phyloP scores from a whole-genome alignment of 2,888 invertebrate genomes.

The Mamestra brassicae region DNA sequence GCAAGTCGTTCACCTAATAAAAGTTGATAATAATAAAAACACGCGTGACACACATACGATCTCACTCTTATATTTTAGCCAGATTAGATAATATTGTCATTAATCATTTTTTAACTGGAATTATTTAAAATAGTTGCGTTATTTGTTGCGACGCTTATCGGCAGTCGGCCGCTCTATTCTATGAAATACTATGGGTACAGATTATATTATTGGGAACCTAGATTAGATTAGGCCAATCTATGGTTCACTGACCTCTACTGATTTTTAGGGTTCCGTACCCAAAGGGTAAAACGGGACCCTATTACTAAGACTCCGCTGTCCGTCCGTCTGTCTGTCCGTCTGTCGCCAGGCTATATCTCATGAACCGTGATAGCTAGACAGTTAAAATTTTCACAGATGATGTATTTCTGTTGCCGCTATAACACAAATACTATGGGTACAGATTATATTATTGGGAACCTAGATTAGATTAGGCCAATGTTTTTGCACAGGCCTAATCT shows the following conservation, averaged over 20 bases:
- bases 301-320: too few species aligned
- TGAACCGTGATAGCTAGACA: too few species aligned
- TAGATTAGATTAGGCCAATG: too few species aligned
- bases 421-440: background rate
- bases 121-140: background rate
- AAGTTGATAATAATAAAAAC: slow-evolving; percentile 48
- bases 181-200: background rate
- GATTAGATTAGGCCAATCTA: too few species aligned
- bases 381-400: too few species aligned
- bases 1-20: slow-evolving; percentile 61
- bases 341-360: too few species aligned
- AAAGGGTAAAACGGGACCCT: too few species aligned
- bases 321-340: too few species aligned
- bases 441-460: background rate
- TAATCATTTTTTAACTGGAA: slow-evolving; percentile 23
- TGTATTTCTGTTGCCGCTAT: too few species aligned
- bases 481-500: too few species aligned
- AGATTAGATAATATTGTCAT: slow-evolving; percentile 55
- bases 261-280: too few species aligned
- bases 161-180: background rate
- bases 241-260: background rate
- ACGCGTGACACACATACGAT: slow-evolving; percentile 56
- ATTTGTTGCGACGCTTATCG: background rate
- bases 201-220: background rate
- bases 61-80: slow-evolving; percentile 28